Base-by-base conservation (phyloP, 2,888 invertebrate genomes). In the Eristalinus aeneus region DNA sequence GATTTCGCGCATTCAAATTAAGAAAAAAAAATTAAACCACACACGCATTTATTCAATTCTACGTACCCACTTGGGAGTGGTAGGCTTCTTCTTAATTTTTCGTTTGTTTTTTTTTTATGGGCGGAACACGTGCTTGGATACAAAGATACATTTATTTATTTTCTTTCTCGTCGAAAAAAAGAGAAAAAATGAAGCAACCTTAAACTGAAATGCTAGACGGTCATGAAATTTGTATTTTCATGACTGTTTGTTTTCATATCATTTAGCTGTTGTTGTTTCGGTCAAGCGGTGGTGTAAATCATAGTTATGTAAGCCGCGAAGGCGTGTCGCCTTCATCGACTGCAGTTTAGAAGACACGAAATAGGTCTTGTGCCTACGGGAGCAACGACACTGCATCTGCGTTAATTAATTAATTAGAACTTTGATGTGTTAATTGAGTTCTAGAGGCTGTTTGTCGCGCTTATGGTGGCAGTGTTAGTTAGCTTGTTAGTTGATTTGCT, bases 371-470 rank as follows among this genome's bases (percentile, higher is more conserved):
- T 8, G 46, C 8, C 46, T 16, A 46, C 8, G 46, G 46, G 69
- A 83, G 36, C 73, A 83, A 83, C 67, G 73, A 78, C 64, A 83
- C 36, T 83, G 83, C 73, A 83, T 34, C 39, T 39, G 53, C 60
- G 83, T 65, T 78, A 83, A 83, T 78, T 77, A 58, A 69, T 78
- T 83, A 83, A 83, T 83, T 83, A 74, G 78, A 79, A 73, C 65
- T 67, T 32, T 20, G 58, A 64, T 73, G 73, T 78, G 73, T 83
- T 74, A 68, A 83, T 83, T 83, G 9, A 64, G 46, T 8, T 46
- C 46, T 8, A 46, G 16, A 16, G 46, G 46, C 16, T 46, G 46
- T 16, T n/a, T 46, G 8, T 39, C 46, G 8, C 46, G 46, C 39
- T 39, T 12, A n/a, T 12, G 39, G n/a, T 39, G 12, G 0, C 39